A percentile compares a stretch with the other conserved stretches of the same genome.
Evolutionary conservation across 2,888 invertebrate genomes (phyloP).

Genomic region (Pyrochroa serraticornis): DNA sequence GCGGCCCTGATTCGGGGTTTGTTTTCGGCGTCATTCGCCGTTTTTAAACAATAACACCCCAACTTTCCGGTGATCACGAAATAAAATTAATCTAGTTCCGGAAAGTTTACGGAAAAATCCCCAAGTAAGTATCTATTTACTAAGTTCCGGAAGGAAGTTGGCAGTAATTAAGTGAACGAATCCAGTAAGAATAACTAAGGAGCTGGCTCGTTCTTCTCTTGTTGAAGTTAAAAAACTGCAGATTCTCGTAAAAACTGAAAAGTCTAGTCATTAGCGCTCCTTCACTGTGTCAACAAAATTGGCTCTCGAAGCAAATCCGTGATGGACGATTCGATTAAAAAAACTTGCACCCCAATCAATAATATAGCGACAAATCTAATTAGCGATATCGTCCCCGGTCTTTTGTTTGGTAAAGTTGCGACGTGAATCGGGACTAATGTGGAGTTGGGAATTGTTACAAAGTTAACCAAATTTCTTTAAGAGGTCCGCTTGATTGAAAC

Average conservation of each 20-base stretch:
- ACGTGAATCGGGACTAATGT: too few relatives aligned
- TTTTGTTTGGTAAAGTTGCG: too few relatives aligned
- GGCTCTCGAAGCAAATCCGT: too few relatives aligned
- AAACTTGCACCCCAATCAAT: conserved; percentile 30
- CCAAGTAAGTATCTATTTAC: conserved; percentile 29
- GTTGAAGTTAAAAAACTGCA: conserved; percentile 26
- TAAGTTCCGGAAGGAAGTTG: conserved; percentile 25
- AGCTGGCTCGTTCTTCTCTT: conserved; percentile 15
- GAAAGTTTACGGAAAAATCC: background rate
- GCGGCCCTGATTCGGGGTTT: background rate
- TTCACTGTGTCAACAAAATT: conserved; percentile 34
- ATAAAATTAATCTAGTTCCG: background rate
- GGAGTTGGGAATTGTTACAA: too few relatives aligned
- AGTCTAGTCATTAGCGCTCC: conserved; percentile 35
- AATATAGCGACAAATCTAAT: too few relatives aligned
- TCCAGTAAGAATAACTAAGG: conserved; percentile 32
- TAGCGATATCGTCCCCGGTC: too few relatives aligned
- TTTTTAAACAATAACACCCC: too few relatives aligned
- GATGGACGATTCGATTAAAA: conserved; percentile 1
- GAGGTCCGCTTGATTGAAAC: background rate
- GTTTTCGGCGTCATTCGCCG: too few relatives aligned
- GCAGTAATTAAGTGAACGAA: conserved; percentile 32
- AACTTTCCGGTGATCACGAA: too few relatives aligned
- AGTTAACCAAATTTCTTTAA: conserved; percentile 5
- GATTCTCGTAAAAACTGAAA: conserved; percentile 30